Conservation (phyloP, 2,888 invertebrate genomes). For the Theretra japonica region DNA sequence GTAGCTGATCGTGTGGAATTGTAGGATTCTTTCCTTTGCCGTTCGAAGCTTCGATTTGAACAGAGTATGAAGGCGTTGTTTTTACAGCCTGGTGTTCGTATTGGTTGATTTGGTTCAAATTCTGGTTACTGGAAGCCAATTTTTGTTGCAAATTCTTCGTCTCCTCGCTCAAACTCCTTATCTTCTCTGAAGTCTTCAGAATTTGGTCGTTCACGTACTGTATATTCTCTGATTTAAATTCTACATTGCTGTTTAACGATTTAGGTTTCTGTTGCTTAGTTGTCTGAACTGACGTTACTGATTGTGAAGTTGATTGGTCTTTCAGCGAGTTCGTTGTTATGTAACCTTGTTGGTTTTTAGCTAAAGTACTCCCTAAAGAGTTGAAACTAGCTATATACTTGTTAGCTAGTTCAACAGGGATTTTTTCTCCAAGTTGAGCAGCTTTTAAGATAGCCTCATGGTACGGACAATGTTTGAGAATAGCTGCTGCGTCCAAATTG, state of each 20-base stretch:
- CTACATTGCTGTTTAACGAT: conserved; percentile 60
- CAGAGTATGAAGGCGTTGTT: conserved; percentile 86
- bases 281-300: conserved; percentile 58
- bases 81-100: conserved; percentile 69
- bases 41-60: conserved; percentile 91
- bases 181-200: conserved; percentile 72
- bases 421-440: conserved; percentile 69
- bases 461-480: conserved; percentile 80
- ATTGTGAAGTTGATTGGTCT: conserved; percentile 53
- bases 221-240: conserved; percentile 60
- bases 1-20: conserved; percentile 89
- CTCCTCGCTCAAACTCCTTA: conserved; percentile 70
- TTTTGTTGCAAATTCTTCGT: conserved; percentile 74
- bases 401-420: conserved; percentile 78
- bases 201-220: conserved; percentile 72
- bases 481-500: conserved; percentile 75
- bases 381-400: conserved; percentile 83
- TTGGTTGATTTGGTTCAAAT: conserved; percentile 53
- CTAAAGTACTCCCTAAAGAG: conserved; percentile 79
- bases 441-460: conserved; percentile 81
- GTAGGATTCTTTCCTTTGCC: conserved; percentile 70
- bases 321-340: conserved; percentile 53
- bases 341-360: conserved; percentile 66
- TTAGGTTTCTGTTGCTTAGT: conserved; percentile 69
- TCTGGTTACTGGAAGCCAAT: conserved; percentile 63